Evolutionary conservation across 2,888 invertebrate genomes (phyloP).

Genomic region (Eilema depressum): DNA sequence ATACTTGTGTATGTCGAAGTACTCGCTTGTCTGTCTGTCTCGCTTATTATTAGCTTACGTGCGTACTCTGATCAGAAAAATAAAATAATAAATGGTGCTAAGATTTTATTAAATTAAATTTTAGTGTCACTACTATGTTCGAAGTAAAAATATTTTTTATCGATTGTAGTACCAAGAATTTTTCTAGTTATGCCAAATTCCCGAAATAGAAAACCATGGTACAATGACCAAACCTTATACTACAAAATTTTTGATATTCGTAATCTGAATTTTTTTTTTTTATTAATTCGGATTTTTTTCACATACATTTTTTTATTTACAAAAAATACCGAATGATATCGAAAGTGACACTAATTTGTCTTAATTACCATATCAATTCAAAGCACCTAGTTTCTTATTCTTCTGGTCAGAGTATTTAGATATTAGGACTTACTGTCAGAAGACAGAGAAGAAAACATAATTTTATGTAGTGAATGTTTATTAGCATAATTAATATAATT

Average conservation of each 20-base stretch:
- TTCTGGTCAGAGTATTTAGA: slow-evolving; percentile 11
- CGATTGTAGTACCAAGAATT: no score
- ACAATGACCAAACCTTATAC: no score
- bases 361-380: neutral
- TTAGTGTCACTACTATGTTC: no score
- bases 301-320: no score
- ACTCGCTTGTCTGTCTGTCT: slow-evolving; percentile 17
- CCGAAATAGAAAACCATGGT: no score
- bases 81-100: neutral
- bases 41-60: slow-evolving; percentile 14
- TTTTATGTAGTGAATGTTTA: slow-evolving; percentile 16
- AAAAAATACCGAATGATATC: no score
- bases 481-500: neutral
- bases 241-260: no score
- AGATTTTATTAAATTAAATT: neutral
- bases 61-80: slow-evolving; percentile 7
- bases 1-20: slow-evolving; percentile 1
- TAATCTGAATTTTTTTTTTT: no score
- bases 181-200: no score
- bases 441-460: slow-evolving; percentile 12
- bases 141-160: no score
- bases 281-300: no score
- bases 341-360: neutral
- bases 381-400: neutral
- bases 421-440: slow-evolving; percentile 14